phyloP scores from a whole-genome alignment of 2,797 vertebrate genomes.

The Cyclura pinguis region DNA sequence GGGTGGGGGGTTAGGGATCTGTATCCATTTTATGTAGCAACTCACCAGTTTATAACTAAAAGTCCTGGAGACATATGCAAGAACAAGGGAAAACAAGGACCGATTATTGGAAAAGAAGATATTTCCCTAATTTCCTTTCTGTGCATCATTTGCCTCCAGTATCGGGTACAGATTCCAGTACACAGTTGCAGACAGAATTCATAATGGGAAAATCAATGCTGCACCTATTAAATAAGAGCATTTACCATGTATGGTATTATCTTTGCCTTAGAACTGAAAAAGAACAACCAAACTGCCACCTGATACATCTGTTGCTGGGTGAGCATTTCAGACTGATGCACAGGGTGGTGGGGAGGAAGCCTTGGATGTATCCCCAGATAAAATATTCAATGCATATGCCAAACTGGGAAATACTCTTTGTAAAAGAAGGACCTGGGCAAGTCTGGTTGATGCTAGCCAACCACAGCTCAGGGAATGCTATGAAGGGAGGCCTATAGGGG shows the following conservation, averaged over 20 bases:
- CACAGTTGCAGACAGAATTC: constrained; percentile 36
- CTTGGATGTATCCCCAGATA: too few relatives aligned
- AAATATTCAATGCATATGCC: too few relatives aligned
- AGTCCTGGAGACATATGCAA: constrained; percentile 1
- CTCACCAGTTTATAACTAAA: neutral
- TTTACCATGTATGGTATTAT: constrained; percentile 24
- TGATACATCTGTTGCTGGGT: neutral
- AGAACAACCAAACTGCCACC: neutral
- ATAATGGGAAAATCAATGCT: constrained; percentile 49
- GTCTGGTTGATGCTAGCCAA: too few relatives aligned
- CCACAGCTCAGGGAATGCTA: too few relatives aligned
- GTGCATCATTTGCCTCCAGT: neutral
- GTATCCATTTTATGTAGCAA: neutral
- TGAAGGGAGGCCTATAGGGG: too few relatives aligned
- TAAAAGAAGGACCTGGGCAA: too few relatives aligned
- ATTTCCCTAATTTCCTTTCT: constrained; percentile 33
- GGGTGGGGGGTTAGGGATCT: neutral
- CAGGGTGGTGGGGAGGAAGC: too few relatives aligned
- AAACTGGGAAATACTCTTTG: too few relatives aligned
- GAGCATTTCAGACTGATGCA: neutral
- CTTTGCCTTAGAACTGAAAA: neutral
- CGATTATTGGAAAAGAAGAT: constrained; percentile 8
- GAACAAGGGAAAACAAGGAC: neutral
- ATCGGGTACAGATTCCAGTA: constrained; percentile 36
- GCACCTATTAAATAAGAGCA: constrained; percentile 43